Conservation (phyloP, 2,797 vertebrate genomes). For the Leptoclinus maculatus region DNA sequence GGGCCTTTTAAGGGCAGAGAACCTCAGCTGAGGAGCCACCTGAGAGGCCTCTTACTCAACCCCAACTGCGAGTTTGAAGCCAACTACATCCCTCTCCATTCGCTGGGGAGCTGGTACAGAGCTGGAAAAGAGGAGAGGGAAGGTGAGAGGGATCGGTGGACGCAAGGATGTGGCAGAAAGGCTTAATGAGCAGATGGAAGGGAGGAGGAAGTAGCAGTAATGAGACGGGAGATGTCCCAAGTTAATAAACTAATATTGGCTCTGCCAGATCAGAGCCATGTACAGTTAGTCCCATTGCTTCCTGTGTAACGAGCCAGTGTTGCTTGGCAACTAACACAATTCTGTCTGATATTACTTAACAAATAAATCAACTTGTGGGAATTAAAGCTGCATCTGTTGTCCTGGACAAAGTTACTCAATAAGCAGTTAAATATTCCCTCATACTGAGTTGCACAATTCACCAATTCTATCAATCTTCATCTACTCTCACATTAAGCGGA, state of each 20-base stretch:
- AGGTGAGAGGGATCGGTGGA: slow-evolving; percentile 64
- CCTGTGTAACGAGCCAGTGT: slow-evolving; percentile 33
- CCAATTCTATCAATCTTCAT: not conserved
- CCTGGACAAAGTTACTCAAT: slow-evolving; percentile 6
- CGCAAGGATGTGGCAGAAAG: not conserved
- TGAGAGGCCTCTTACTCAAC: slow-evolving; percentile 88
- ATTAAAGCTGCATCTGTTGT: slow-evolving; percentile 35
- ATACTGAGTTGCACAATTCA: not conserved
- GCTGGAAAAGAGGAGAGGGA: slow-evolving; percentile 66
- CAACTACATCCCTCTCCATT: slow-evolving; percentile 91
- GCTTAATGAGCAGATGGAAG: not conserved
- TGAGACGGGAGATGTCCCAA: slow-evolving; percentile 23
- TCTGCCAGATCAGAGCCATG: slow-evolving; percentile 27
- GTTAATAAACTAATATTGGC: slow-evolving; percentile 50
- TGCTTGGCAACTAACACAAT: slow-evolving; percentile 54
- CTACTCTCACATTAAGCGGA: not conserved
- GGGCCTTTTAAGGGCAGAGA: slow-evolving; percentile 90
- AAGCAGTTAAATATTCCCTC: not conserved
- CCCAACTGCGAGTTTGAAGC: slow-evolving; percentile 94
- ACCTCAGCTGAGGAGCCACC: slow-evolving; percentile 75
- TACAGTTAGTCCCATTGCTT: slow-evolving; percentile 23
- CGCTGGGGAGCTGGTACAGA: slow-evolving; percentile 85
- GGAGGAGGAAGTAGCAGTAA: slow-evolving; percentile 3
- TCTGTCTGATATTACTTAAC: slow-evolving; percentile 23
- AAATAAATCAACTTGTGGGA: slow-evolving; percentile 21